Evolutionary conservation across 2,888 invertebrate genomes (phyloP), one percentile per base, ranked within the genome.

Genomic region (Andrena fulva): DNA sequence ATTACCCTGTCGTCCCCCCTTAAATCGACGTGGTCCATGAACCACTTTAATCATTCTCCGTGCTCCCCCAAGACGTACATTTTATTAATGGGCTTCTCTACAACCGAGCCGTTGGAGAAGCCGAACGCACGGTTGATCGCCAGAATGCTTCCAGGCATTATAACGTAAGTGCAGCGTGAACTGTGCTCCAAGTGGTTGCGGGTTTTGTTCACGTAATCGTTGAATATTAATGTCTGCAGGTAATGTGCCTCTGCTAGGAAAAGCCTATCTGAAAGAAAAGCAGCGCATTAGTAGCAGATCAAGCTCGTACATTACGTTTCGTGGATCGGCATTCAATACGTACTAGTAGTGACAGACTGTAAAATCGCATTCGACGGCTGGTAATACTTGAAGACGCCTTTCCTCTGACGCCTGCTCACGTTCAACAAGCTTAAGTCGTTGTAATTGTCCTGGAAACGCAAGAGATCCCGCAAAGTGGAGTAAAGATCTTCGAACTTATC

Each of bases 81-180:
- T 16, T 95, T 95, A 94, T 97, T 96, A 89, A 98, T 97, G 0
- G 96, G 92, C 0, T 91, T 90, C 75, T 95, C 95, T 85, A 96
- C 94, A 31, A 95, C 95, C 70, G 97, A 97, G 20, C 95, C 94
- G 3, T 94, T 94, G 0, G 96, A 96, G 92, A 96, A 98, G 0
- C 96, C 97, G 89, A 98, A 98, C 0, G 96, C 96, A 79, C 97
- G 95, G 29, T 95, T 95, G 85, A 95, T 95, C 54, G 95, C 95
- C 90, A 97, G 95, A 85, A 97, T 96, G 0, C 96, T 94, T 63
- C 96, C 95, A 24, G 96, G 96, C 7, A 97, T 97, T 70, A 97
- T 95, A 0, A 98, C 98, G 91, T 96, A 97, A 0, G 96, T 96
- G 91, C 98, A 98, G 70, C 97, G 95, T 0, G 96, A 93, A 12